Base-by-base conservation (phyloP, 2,888 invertebrate species). In the Yponomeuta evonymella region DNA sequence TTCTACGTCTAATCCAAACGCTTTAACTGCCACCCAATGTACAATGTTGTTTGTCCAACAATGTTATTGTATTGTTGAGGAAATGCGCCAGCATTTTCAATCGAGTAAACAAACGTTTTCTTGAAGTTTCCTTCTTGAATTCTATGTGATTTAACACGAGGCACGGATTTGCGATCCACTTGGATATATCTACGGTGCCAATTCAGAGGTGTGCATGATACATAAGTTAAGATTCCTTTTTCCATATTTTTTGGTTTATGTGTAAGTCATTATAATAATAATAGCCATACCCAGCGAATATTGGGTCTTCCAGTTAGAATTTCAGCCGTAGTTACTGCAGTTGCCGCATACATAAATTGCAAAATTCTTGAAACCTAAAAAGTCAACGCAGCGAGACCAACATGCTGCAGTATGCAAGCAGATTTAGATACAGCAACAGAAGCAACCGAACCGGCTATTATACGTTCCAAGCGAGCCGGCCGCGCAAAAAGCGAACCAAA, bases 401-500 rank as follows among this genome's bases (percentile, higher is more conserved):
- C 76, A 77, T 74, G 78, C 82, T 80, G 81, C 78, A 81, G 78
- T 82, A 79, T 80, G 80, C 79, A 79, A 80, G 82, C 85, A 86
- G 88, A 89, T 90, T 90, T 89, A 86, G 88, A 85, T 88, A 86
- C 87, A 89, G 84, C 88, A 90, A 90, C 88, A 88, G 87, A 90
- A 86, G 90, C 88, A 85, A 85, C 87, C 85, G 85, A 87, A 86
- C 84, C 79, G 76, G 85, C 85, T 84, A 88, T 90, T 90, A 88
- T 87, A 85, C 82, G 86, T 86, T 80, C 74, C 73, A 79, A 82
- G 82, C 82, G 81, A 82, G 79, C 70, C 82, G 82, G 83, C 86
- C 86, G 81, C 87, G 88, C 90, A 92, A 92, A 92, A 92, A 92
- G 89, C 90, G 87, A 79, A 85, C 90, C 88, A 89, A 92, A 92